Evolutionary conservation across 2,797 vertebrate genomes (phyloP).

Genomic region (Cottoperca gobio): DNA sequence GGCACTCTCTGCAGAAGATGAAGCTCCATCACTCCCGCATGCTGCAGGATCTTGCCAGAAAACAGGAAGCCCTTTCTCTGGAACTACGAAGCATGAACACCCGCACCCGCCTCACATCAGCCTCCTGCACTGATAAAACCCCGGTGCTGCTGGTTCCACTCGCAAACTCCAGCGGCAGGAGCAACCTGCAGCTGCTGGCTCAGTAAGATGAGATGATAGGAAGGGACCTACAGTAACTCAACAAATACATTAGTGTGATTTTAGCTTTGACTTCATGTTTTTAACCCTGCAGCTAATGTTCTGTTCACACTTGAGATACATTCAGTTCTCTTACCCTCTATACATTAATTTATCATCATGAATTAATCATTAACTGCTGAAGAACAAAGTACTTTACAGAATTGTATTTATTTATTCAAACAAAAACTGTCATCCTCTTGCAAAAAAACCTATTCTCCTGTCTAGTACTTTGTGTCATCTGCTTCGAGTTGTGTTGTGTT

Average conservation of each 20-base stretch:
- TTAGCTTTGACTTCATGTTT: neutral
- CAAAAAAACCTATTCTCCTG: neutral
- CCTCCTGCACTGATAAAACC: slow-evolving; percentile 5
- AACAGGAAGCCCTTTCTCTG: slow-evolving; percentile 81
- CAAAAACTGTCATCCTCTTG: neutral
- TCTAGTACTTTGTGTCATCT: neutral
- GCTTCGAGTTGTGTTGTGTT: slow-evolving; percentile 11
- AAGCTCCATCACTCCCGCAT: slow-evolving; percentile 79
- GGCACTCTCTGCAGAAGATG: slow-evolving; percentile 82
- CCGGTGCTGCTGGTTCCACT: slow-evolving; percentile 67
- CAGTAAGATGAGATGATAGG: slow-evolving; percentile 19
- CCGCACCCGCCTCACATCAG: slow-evolving; percentile 60
- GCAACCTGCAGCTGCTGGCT: slow-evolving; percentile 71
- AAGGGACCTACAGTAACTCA: neutral
- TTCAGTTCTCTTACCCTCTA: neutral
- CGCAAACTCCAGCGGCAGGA: slow-evolving; percentile 81
- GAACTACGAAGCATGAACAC: slow-evolving; percentile 80
- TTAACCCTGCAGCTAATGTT: neutral
- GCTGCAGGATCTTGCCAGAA: slow-evolving; percentile 78
- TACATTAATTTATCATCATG: rapidly evolving
- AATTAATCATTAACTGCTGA: neutral
- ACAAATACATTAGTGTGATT: neutral
- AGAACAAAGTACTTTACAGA: neutral
- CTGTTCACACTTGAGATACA: neutral
- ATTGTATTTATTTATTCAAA: neutral